phyloP scores from a whole-genome alignment of 1,140 invertebrate species.

The Drosophila nebulosa region DNA sequence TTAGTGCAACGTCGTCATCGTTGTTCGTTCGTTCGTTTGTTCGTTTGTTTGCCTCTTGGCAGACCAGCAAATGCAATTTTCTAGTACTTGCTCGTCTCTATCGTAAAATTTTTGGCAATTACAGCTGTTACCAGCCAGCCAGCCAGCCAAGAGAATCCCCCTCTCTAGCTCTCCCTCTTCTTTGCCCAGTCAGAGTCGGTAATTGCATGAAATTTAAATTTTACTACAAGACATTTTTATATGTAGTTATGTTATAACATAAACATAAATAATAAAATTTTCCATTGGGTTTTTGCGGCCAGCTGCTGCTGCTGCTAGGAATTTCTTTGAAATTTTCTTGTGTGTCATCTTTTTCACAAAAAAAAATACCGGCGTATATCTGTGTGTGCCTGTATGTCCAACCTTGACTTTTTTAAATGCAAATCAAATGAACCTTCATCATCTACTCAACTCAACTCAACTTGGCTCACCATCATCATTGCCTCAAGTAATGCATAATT shows the following conservation, averaged over 20 bases:
- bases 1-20: slow-evolving; percentile 63
- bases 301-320: slow-evolving; percentile 33
- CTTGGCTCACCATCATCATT: neutral
- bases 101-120: slow-evolving; percentile 76
- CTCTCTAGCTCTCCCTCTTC: slow-evolving; percentile 17
- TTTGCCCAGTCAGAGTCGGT: slow-evolving; percentile 13
- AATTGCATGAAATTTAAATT: slow-evolving; percentile 74
- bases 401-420: slow-evolving; percentile 70
- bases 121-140: slow-evolving; percentile 44
- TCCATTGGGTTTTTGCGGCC: slow-evolving; percentile 17
- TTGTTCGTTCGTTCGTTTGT: slow-evolving; percentile 18
- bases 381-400: neutral
- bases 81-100: slow-evolving; percentile 57
- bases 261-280: slow-evolving; percentile 68
- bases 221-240: slow-evolving; percentile 69
- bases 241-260: slow-evolving; percentile 58
- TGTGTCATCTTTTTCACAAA: slow-evolving; percentile 62
- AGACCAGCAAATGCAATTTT: slow-evolving; percentile 65
- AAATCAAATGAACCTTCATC: slow-evolving; percentile 32
- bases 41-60: slow-evolving; percentile 53
- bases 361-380: too few species aligned
- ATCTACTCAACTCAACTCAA: neutral
- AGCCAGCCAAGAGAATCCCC: neutral
- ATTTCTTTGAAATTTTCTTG: slow-evolving; percentile 33
- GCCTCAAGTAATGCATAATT: slow-evolving; percentile 33